Base-by-base conservation (phyloP, 2,113 vertebrate genomes). In the Ceyx cyanopectus region DNA sequence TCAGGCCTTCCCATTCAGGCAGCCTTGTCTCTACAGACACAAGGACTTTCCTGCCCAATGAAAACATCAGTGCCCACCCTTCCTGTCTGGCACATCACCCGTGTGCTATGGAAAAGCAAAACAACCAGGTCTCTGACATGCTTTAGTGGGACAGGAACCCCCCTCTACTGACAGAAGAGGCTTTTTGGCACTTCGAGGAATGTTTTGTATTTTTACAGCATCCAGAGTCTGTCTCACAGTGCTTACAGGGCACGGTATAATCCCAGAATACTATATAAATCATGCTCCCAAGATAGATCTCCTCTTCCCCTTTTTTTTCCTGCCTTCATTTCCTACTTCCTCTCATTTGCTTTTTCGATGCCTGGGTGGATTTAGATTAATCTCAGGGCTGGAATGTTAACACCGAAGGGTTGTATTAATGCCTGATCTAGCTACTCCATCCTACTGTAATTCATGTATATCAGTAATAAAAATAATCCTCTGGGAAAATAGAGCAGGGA, bases 281-380 rank as follows among this genome's bases (percentile, higher is more conserved):
- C 67, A 9, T 45, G 26, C 12, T 73, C 75, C 84, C 56, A 85
- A 87, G 67, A 73, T 34, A 87, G 51, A 87, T 41, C 53, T 58
- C 27, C 21, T 92, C 74, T 84, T 81, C 54, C 56, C 19, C 5
- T 30, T 65, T 8, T 30, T 27, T 56, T 41, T 41, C 63, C 56
- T 83, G 62, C 43, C 30, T 90, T 90, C 80, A 68, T 90, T 86
- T 92, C 92, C 81, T 81, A 62, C 69, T 93, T 93, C 79, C 83
- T 93, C 69, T 82, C 70, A 77, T 91, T 85, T 92, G 51, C 70
- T 72, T 94, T 94, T 94, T 87, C 86, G 94, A 93, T 65, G 79
- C 63, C 76, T 97, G 87, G 34, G 45, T 93, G 89, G 74, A 87
- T 87, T 95, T 89, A 91, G 85, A 95, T 94, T 95, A 95, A 96